Conservation (phyloP, 2,113 vertebrate species). For the Cranoglanis bouderius region DNA sequence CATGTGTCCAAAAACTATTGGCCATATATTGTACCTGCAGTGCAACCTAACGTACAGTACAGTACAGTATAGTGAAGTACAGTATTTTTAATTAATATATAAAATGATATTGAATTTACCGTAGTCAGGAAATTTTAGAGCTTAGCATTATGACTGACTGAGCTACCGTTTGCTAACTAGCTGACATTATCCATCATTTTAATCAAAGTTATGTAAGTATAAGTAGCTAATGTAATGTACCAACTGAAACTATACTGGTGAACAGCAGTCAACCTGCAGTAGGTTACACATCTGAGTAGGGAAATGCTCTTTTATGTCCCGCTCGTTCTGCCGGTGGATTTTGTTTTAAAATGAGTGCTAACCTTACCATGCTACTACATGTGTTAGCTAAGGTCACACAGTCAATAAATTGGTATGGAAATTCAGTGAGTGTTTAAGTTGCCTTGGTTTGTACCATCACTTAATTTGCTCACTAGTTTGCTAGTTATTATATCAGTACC, state of each 20-base stretch:
- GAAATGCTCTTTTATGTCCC: not conserved
- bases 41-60: no score
- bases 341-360: not conserved
- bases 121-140: no score
- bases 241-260: not conserved
- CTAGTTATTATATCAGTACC: not conserved
- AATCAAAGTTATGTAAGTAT: not conserved
- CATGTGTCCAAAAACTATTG: not conserved
- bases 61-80: no score
- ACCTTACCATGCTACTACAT: not conserved
- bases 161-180: no score
- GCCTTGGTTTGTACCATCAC: not conserved
- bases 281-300: not conserved
- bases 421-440: not conserved
- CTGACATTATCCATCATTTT: not conserved
- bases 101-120: not conserved
- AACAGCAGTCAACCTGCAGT: not conserved
- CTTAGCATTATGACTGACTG: no score
- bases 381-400: not conserved
- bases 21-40: not conserved
- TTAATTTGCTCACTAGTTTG: not conserved
- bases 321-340: not conserved
- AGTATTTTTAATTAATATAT: not conserved
- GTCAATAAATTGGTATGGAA: not conserved
- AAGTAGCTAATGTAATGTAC: not conserved